A percentile compares a stretch with the other conserved stretches of the same genome.
These are phyloP conservation scores for Cetonia aurata DNA, from an alignment of 2,888 invertebrate species.

Conservation along the genomic window DNA sequence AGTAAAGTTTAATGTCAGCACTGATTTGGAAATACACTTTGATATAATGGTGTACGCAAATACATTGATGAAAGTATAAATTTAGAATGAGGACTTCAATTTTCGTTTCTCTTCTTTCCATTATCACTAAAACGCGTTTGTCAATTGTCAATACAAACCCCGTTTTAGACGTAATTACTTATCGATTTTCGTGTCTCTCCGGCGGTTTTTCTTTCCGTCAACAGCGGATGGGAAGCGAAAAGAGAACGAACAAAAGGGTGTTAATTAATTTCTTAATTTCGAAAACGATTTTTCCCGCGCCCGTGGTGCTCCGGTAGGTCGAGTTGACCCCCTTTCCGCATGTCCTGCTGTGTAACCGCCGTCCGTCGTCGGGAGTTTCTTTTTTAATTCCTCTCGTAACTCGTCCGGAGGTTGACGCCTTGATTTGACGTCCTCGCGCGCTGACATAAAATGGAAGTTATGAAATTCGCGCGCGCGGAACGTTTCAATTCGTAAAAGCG, in stretches of 20 bases:
- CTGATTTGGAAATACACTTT: no score
- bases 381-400: conserved; percentile 31
- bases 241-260: conserved; percentile 21
- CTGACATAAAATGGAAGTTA: conserved; percentile 31
- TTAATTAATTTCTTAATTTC: conserved; percentile 41
- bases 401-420: conserved; percentile 30
- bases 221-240: not conserved
- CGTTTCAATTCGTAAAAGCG: conserved; percentile 34
- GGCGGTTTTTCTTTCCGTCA: conserved; percentile 1
- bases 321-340: conserved; percentile 5
- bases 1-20: no score
- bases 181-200: conserved; percentile 29
- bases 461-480: conserved; percentile 30
- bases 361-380: conserved; percentile 10
- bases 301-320: not conserved
- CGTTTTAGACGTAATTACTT: conserved; percentile 28
- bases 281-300: conserved; percentile 20
- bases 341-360: conserved; percentile 4
- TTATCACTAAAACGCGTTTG: conserved; percentile 14
- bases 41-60: no score
- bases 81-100: no score
- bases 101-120: not conserved
- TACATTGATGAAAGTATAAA: no score
- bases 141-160: conserved; percentile 28
- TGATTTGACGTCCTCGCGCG: conserved; percentile 30